Base-by-base conservation (phyloP, 2,888 invertebrate species). In the Deilephila porcellus region DNA sequence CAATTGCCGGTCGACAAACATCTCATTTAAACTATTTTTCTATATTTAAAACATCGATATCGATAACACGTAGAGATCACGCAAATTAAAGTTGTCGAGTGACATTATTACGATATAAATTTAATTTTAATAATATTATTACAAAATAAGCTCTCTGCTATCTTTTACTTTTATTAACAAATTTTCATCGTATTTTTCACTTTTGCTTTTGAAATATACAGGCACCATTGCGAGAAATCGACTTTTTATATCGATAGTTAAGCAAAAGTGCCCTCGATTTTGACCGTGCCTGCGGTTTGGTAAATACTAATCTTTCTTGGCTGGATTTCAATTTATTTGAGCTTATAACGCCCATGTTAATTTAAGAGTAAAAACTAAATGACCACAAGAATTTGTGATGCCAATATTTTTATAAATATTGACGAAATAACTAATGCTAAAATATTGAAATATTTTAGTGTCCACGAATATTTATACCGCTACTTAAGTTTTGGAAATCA, bases 141-240 rank as follows among this genome's bases (percentile, higher is more conserved):
- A 67, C n/a, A 67, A 64, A 64, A 73, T 73, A 73, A 73, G 72
- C 72, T 73, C 72, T 67, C 64, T 64, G 56, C 59, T 34, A 72
- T 34, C 63, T 59, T 45, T 67, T 52, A 52, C 45, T 52, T 67
- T 67, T n/a, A 25, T 60, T 67, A 52, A 67, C 52, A 67, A 52
- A 29, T 64, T 45, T 64, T 64, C 67, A 45, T 67, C 67, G 17
- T 67, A 67, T 45, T 60, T 25, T 67, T 25, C 67, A 67, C 52
- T 25, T 52, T 67, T 64, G 45, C 25, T n/a, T 67, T 67, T 64
- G 29, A 20, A 67, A 67, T 67, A 67, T 14, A 25, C 25, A 25
- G 6, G 67, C 67, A 67, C 25, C 5, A 29, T 52, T 25, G 25
- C 67, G 29, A 25, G 4, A 17, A 52, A 25, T 67, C 67, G 67